Evolutionary conservation across 2,113 vertebrate genomes (phyloP).

Genomic region (Solenodon paradoxus): DNA sequence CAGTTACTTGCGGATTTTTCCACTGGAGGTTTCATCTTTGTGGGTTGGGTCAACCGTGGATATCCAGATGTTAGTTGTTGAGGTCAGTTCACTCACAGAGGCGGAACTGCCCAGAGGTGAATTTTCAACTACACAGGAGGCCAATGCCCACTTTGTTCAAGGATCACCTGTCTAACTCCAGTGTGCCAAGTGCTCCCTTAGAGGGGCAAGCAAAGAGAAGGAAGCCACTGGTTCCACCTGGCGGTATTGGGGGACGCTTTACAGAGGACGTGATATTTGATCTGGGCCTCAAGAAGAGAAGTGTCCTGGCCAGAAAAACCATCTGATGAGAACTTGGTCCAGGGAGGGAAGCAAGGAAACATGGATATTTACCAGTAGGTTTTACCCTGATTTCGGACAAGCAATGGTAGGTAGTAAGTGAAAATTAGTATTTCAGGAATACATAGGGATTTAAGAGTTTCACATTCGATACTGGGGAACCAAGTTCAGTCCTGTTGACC

Average conservation of each 20-base stretch:
- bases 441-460: conserved; percentile 3
- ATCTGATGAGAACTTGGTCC: not conserved
- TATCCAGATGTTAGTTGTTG: not conserved
- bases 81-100: too few relatives aligned
- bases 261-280: conserved; percentile 5
- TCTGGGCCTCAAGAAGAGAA: not conserved
- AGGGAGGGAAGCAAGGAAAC: not conserved
- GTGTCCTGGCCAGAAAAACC: not conserved
- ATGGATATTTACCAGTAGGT: not conserved
- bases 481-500: not conserved
- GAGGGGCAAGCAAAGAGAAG: not conserved
- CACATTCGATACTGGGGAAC: not conserved
- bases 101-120: too few relatives aligned
- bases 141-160: not conserved
- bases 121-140: not conserved
- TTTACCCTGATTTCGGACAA: conserved; percentile 9
- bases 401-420: not conserved
- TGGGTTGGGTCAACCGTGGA: not conserved
- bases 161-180: not conserved
- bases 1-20: too few relatives aligned
- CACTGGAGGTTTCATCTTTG: not conserved
- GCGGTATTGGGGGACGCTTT: not conserved
- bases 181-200: not conserved
- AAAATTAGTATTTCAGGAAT: conserved; percentile 26
- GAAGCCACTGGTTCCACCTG: not conserved